A percentile compares a stretch with the other conserved stretches of the same genome.
These are phyloP conservation scores for Caracal caracal DNA, from an alignment of 2,113 vertebrate genomes.

Conservation along the genomic window DNA sequence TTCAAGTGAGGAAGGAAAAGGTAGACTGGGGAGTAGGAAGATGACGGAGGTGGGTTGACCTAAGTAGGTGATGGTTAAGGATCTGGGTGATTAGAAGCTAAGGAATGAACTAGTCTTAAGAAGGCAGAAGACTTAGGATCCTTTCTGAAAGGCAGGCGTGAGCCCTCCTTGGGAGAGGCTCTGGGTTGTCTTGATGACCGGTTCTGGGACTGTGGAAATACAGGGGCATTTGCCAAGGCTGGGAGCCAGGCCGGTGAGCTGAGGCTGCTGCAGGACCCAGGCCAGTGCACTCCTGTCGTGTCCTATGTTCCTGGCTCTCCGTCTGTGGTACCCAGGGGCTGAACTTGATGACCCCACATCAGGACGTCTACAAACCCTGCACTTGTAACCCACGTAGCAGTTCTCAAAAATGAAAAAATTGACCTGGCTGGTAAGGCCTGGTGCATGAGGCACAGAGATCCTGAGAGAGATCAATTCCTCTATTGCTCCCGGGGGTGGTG, in stretches of 20 bases:
- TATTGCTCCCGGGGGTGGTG: background rate
- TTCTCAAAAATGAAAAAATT: background rate
- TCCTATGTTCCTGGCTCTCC: background rate
- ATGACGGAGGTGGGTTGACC: background rate
- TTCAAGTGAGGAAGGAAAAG: background rate
- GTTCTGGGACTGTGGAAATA: background rate
- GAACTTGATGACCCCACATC: background rate
- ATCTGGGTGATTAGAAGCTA: background rate
- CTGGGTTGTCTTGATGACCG: background rate
- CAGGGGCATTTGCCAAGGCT: accelerated
- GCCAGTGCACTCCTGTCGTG: accelerated
- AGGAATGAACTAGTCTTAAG: background rate
- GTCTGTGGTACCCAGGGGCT: background rate
- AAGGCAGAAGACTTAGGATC: background rate
- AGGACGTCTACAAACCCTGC: background rate
- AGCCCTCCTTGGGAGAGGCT: background rate
- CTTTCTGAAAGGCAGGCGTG: background rate
- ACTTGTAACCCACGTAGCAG: background rate
- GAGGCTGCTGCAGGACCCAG: background rate
- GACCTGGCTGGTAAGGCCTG: background rate
- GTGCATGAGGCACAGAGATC: background rate
- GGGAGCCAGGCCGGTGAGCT: too few relatives aligned
- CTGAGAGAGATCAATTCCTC: background rate
- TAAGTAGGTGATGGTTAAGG: background rate
- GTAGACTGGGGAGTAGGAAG: background rate